A percentile compares a stretch with the other conserved stretches of the same genome.
phyloP scores from a whole-genome alignment of 2,888 invertebrate genomes.

The Tetropium fuscum region DNA sequence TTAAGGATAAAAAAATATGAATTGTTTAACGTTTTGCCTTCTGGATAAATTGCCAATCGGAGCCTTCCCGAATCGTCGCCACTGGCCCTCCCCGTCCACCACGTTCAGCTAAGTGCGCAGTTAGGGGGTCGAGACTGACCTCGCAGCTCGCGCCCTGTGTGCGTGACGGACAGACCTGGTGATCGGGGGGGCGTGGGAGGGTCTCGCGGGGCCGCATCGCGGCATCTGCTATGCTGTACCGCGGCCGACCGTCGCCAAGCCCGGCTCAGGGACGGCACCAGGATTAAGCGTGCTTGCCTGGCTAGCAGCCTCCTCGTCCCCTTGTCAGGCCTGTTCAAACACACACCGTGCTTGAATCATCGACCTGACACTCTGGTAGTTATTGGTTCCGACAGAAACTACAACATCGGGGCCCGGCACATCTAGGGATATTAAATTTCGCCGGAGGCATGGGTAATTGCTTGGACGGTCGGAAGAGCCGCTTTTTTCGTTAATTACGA shows the following conservation, averaged over 20 bases:
- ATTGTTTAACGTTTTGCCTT: no score
- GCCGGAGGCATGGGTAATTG: constrained; percentile 20
- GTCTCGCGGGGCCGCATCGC: constrained; percentile 42
- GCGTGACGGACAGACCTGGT: constrained; percentile 46
- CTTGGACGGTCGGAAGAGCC: constrained; percentile 22
- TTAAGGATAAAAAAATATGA: no score
- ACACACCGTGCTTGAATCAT: constrained; percentile 32
- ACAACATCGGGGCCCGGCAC: constrained; percentile 10
- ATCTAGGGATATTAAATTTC: constrained; percentile 26
- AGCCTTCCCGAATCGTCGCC: constrained; percentile 43
- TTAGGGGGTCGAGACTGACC: constrained; percentile 45
- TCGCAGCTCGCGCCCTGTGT: constrained; percentile 46
- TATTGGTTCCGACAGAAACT: constrained; percentile 24
- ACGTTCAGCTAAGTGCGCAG: constrained; percentile 44
- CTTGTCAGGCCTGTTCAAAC: constrained; percentile 26
- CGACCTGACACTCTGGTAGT: constrained; percentile 38
- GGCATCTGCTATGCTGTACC: constrained; percentile 43
- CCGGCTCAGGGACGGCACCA: constrained; percentile 33
- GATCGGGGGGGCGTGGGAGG: constrained; percentile 37
- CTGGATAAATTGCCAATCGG: constrained; percentile 7
- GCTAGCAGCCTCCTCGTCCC: constrained; percentile 17
- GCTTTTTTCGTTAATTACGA: constrained; percentile 22
- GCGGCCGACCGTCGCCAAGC: constrained; percentile 49
- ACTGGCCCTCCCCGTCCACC: constrained; percentile 4
- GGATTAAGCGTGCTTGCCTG: constrained; percentile 18